These are phyloP conservation scores for Lanius ludovicianus DNA, from an alignment of 2,113 vertebrate genomes.

Conservation along the genomic window DNA sequence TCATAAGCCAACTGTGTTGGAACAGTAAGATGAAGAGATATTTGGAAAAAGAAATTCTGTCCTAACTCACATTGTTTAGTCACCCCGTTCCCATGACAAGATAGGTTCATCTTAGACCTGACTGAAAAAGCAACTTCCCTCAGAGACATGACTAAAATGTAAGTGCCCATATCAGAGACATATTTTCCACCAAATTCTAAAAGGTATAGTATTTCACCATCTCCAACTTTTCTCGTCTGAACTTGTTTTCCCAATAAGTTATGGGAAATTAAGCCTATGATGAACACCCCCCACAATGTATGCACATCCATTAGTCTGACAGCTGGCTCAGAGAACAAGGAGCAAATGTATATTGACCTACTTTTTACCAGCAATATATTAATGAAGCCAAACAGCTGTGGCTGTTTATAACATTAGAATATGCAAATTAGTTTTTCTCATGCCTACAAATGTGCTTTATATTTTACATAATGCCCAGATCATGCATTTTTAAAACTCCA, in stretches of 20 bases:
- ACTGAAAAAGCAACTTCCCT: not conserved
- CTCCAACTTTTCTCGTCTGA: not conserved
- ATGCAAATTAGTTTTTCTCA: not conserved
- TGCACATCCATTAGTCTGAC: not conserved
- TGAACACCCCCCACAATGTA: not conserved
- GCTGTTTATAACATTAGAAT: not conserved
- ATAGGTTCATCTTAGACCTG: not conserved
- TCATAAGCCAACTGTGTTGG: not conserved
- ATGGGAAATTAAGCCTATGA: not conserved
- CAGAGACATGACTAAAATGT: not conserved
- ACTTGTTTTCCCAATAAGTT: not conserved
- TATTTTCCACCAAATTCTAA: not conserved
- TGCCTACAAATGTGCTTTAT: not conserved
- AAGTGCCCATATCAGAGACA: not conserved
- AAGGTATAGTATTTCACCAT: not conserved
- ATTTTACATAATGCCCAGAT: not conserved
- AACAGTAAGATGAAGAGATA: not conserved
- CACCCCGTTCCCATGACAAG: not conserved
- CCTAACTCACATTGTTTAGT: not conserved
- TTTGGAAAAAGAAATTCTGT: not conserved
- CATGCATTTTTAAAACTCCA: not conserved
- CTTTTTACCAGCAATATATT: constrained; percentile 14
- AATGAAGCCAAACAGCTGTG: constrained; percentile 2
- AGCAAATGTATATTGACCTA: constrained; percentile 30
- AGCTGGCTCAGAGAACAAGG: not conserved